Percentiles rank a stretch among this genome's conserved stretches.
Conservation (phyloP, 2,113 vertebrate species). For the Sceloporus tristichus region DNA sequence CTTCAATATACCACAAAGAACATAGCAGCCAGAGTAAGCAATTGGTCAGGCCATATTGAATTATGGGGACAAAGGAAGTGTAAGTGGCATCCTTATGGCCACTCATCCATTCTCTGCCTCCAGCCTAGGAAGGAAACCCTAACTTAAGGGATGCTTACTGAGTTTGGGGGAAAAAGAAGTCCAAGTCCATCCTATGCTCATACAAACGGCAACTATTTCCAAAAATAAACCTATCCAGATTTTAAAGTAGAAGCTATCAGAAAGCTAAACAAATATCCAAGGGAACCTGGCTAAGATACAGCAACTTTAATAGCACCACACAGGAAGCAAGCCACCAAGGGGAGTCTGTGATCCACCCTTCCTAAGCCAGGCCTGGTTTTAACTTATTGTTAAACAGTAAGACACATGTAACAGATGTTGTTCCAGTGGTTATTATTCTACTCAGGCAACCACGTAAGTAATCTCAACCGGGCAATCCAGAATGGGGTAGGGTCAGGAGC, state of each 20-base stretch:
- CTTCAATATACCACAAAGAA: neutral
- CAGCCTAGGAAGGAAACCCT: neutral
- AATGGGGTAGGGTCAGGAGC: neutral
- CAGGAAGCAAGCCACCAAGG: constrained; percentile 15
- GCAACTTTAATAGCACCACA: constrained; percentile 1
- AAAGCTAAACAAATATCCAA: constrained; percentile 20
- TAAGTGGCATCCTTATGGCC: too few relatives aligned
- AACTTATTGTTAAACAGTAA: neutral
- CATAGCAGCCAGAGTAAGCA: neutral
- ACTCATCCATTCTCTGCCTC: neutral
- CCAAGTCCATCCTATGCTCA: neutral
- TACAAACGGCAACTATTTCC: neutral
- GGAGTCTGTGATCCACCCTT: constrained; percentile 28
- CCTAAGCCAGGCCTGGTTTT: neutral
- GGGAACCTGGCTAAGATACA: constrained; percentile 2
- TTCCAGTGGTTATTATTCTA: neutral
- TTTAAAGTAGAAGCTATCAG: neutral
- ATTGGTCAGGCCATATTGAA: too few relatives aligned
- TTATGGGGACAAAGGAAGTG: too few relatives aligned
- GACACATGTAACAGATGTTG: neutral
- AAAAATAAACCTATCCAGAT: neutral
- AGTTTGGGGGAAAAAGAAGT: neutral
- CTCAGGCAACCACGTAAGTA: neutral
- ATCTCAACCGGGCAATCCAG: neutral
- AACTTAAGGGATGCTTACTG: neutral